A percentile compares a stretch with the other conserved stretches of the same genome.
phyloP scores from a whole-genome alignment of 2,888 invertebrate species.

The Ecdyonurus torrentis region DNA sequence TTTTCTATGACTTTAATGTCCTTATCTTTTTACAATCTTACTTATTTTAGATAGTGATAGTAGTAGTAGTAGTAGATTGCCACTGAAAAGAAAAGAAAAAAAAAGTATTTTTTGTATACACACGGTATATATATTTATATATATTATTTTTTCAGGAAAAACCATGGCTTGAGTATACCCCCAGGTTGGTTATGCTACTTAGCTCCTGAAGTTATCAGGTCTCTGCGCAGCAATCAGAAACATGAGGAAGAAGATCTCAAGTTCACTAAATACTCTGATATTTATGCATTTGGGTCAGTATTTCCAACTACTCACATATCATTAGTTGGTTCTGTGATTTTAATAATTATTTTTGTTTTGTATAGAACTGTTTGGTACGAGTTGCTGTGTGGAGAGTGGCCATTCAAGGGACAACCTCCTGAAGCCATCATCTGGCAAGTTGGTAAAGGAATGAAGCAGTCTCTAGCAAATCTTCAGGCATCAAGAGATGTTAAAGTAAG shows the following conservation, averaged over 20 bases:
- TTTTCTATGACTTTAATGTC: too few relatives aligned
- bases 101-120: too few relatives aligned
- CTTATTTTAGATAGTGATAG: too few relatives aligned
- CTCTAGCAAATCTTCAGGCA: slow-evolving; percentile 83
- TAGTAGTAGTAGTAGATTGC: too few relatives aligned
- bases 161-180: slow-evolving; percentile 78
- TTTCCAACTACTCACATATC: neutral
- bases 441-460: slow-evolving; percentile 91
- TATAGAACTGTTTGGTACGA: slow-evolving; percentile 96
- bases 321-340: slow-evolving; percentile 6
- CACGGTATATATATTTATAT: too few relatives aligned
- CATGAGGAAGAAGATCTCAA: slow-evolving; percentile 71
- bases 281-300: slow-evolving; percentile 90
- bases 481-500: slow-evolving; percentile 88
- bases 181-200: slow-evolving; percentile 97
- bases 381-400: slow-evolving; percentile 88
- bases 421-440: slow-evolving; percentile 97
- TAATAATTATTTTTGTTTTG: slow-evolving; percentile 5
- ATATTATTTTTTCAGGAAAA: slow-evolving; percentile 29
- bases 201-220: slow-evolving; percentile 88
- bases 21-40: too few relatives aligned
- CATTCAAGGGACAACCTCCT: slow-evolving; percentile 83
- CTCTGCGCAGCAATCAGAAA: slow-evolving; percentile 56
- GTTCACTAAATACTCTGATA: slow-evolving; percentile 83
- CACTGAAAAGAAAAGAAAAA: too few relatives aligned